Evolutionary conservation across 2,888 invertebrate species (phyloP).

Genomic region (Oscheius onirici): DNA sequence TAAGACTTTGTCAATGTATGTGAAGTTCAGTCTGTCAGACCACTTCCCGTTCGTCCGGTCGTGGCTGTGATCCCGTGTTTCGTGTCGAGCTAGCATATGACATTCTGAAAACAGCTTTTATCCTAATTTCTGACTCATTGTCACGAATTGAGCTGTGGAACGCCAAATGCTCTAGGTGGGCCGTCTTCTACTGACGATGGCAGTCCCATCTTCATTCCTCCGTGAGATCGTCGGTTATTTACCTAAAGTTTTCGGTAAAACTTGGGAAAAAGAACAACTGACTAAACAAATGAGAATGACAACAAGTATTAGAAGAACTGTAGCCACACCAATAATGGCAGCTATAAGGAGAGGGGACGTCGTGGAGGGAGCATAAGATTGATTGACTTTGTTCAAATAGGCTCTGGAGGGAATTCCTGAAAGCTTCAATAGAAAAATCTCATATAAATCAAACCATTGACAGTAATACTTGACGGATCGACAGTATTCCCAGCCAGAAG

Average conservation of each 20-base stretch:
- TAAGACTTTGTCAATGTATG: too few relatives aligned
- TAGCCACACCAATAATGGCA: constrained; percentile 19
- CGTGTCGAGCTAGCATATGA: constrained; percentile 20
- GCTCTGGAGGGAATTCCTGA: constrained; percentile 24
- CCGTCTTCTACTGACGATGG: neutral
- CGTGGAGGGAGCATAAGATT: neutral
- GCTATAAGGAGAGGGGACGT: constrained; percentile 20
- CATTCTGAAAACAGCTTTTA: constrained; percentile 1
- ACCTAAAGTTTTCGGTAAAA: neutral
- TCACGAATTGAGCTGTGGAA: constrained; percentile 21
- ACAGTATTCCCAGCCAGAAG: constrained; percentile 15
- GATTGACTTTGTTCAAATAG: constrained; percentile 21
- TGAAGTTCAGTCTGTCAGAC: neutral
- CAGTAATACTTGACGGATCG: constrained; percentile 23
- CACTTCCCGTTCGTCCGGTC: constrained; percentile 8
- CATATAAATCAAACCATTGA: constrained; percentile 13
- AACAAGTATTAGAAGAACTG: constrained; percentile 10
- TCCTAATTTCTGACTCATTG: neutral
- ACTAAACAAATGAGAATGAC: constrained; percentile 10
- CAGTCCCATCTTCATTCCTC: constrained; percentile 17
- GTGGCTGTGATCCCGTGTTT: constrained; percentile 16
- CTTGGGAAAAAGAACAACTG: neutral
- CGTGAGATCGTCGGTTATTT: constrained; percentile 11
- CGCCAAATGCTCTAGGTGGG: neutral
- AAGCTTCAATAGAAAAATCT: neutral